phyloP scores from a whole-genome alignment of 2,797 vertebrate genomes.

The Carcharodon carcharias region DNA sequence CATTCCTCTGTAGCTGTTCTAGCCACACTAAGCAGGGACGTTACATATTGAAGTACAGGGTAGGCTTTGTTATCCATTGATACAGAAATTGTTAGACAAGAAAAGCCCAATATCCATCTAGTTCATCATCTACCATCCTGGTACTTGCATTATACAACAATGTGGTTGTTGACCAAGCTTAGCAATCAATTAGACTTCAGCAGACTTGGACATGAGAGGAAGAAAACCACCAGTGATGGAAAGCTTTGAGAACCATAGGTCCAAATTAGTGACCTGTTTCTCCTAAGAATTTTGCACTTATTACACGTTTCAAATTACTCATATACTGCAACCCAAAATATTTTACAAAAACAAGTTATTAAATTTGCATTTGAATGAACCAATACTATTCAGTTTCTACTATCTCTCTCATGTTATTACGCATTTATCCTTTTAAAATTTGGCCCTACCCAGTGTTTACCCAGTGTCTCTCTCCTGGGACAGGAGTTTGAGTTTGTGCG shows the following conservation, averaged over 20 bases:
- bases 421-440: too few species aligned
- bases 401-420: neutral
- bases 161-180: neutral
- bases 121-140: too few species aligned
- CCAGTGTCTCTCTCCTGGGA: neutral
- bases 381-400: neutral
- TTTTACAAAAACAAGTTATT: neutral
- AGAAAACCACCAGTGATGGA: neutral
- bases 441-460: too few species aligned
- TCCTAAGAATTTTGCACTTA: neutral
- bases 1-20: neutral
- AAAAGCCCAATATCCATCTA: too few species aligned
- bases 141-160: too few species aligned
- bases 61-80: too few species aligned
- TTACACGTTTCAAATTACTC: neutral
- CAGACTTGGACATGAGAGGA: neutral
- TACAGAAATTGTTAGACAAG: too few species aligned
- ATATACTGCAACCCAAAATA: neutral
- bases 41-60: neutral
- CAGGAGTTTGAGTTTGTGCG: too few species aligned
- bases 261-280: neutral
- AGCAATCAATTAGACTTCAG: neutral
- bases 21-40: neutral
- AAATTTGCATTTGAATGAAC: neutral
- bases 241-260: neutral